Base-by-base conservation (phyloP, 2,888 invertebrate genomes). In the Notodonta dromedarius region DNA sequence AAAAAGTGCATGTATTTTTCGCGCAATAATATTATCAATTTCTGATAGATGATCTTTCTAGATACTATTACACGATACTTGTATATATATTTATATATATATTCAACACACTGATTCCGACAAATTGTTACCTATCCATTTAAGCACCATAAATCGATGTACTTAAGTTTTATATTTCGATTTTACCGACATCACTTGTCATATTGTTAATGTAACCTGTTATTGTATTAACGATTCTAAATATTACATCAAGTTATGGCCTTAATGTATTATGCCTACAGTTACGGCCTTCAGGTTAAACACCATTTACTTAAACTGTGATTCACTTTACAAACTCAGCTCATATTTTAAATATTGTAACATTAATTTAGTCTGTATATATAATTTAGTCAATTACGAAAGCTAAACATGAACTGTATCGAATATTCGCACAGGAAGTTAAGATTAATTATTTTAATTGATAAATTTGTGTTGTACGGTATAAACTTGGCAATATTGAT, bases 301-400 rank as follows among this genome's bases (percentile, higher is more conserved):
- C 86, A 89, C 87, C 87, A 88, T 86, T 82, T 85, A 86, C 84
- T 86, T 85, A 83, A 87, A 85, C 90, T 91, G 91, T 91, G 91
- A 91, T 91, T 89, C 85, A 87, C 84, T 89, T 86, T 90, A 90
- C 85, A 89, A 88, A 89, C 85, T 88, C 87, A 84, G 84, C 86
- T 86, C 83, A 83, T 85, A 82, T 80, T 79, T 77, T 81, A 74
- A 77, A 63, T 76, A 70, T 78, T 70, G 70, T 75, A 74, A 77
- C 70, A 70, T 67, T 73, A 67, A 72, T 73, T 75, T 81, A 82
- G 75, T 77, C 69, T 85, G 83, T 84, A 84, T 63, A 82, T 82
- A 80, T 65, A 58, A 67, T 76, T 71, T 74, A 82, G 82, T 86
- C 82, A 86, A 84, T 85, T 84, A 83, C 75, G 78, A 78, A 76